Evolutionary conservation across 2,888 invertebrate genomes (phyloP), one percentile per base, ranked within the genome.

Genomic region (Heliconius erato): DNA sequence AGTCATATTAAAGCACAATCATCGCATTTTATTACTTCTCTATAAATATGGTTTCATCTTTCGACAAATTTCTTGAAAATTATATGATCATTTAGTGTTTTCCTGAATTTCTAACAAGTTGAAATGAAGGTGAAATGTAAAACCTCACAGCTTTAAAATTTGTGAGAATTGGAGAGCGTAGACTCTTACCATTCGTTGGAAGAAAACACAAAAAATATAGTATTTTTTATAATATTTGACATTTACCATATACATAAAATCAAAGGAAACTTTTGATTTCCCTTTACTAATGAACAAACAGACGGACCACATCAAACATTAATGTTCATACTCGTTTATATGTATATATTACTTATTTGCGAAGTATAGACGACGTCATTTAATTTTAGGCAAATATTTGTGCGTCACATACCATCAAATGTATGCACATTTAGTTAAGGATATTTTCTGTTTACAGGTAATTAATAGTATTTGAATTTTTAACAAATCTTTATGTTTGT

Each of bases 231-330:
- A 69, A 69, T 35, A 69, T 19, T 32, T 35, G 11, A 40, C 54
- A 40, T 5, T 23, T 35, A 59, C 23, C 2, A 54, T 19, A 9
- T 23, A 59, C 11, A n/a, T 72, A 16, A 19, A 26, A 67, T 67
- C 5, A 78, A 26, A 68, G 19, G 67, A 68, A 78, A 67, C 28
- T 68, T 67, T 68, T 88, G 85, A 88, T 89, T 88, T 89, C 91
- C 91, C 89, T 90, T 89, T 86, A 86, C 91, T 93, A 94, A 94
- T 93, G 94, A 94, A 92, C 94, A 93, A 92, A 94, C 90, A 92
- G 84, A 74, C 54, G 74, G 84, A 77, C 85, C 49, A 82, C 84
- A 77, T 83, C 85, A 85, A 87, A 87, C 84, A 85, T 67, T 80
- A n/a, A 82, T 69, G 32, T 35, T 54, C 63, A 49, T 80, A 74